Evolutionary conservation across 2,113 vertebrate genomes (phyloP).

Genomic region (Opisthocomus hoazin): DNA sequence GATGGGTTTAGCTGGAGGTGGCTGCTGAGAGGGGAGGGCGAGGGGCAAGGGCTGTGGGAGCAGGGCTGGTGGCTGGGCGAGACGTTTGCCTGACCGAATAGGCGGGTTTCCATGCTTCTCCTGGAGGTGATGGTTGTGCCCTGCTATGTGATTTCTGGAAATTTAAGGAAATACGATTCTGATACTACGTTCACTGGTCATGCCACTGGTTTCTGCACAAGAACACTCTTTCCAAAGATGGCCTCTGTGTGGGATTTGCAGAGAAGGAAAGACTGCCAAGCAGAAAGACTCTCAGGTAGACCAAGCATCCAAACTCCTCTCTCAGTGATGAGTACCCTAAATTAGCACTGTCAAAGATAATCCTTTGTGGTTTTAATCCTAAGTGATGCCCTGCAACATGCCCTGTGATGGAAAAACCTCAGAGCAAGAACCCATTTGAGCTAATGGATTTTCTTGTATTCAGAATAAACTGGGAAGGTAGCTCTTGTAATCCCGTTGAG

Average conservation of each 20-base stretch:
- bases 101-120: background rate
- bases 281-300: background rate
- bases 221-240: background rate
- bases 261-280: background rate
- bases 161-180: background rate
- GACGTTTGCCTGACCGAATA: background rate
- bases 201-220: background rate
- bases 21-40: background rate
- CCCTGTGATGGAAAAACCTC: background rate
- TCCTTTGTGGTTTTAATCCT: background rate
- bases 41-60: background rate
- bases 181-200: background rate
- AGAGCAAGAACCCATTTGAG: background rate
- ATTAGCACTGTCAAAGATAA: background rate
- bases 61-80: background rate
- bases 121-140: background rate
- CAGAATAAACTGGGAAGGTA: background rate
- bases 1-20: background rate
- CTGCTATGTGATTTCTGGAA: background rate
- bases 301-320: background rate
- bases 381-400: background rate
- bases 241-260: background rate
- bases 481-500: background rate
- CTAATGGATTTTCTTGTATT: background rate
- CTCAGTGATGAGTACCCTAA: background rate